Conservation (phyloP, 2,888 invertebrate genomes). For the Diadromus collaris region DNA sequence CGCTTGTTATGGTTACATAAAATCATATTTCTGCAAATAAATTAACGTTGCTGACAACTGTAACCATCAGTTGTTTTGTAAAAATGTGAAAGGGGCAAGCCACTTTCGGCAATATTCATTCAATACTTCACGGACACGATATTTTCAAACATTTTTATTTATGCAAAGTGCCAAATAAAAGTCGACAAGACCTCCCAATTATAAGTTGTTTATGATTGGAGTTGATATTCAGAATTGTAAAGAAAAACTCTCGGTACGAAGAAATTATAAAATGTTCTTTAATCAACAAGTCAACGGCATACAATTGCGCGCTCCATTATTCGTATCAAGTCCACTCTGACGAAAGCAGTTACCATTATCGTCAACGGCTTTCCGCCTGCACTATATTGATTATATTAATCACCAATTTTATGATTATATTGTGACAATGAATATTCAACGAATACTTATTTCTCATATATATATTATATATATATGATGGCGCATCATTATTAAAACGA, state of each 20-base stretch:
- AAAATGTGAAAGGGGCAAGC: no score
- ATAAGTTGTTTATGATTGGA: no score
- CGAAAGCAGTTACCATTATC: neutral
- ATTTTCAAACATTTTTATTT: no score
- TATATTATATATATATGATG: no score
- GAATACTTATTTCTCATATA: neutral
- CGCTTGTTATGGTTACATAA: no score
- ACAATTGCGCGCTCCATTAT: neutral
- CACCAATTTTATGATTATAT: neutral
- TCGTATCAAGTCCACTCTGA: neutral
- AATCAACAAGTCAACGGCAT: conserved; percentile 6
- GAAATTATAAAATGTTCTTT: neutral
- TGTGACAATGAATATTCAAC: neutral
- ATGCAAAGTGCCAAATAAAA: neutral
- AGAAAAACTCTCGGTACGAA: neutral
- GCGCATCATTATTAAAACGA: neutral
- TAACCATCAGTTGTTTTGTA: no score
- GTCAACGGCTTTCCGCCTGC: neutral
- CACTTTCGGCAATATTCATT: no score
- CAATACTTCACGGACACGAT: no score
- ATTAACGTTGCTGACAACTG: no score
- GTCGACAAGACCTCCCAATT: neutral
- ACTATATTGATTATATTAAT: neutral
- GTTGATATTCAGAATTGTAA: neutral
- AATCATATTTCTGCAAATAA: no score